These are phyloP conservation scores for Capreolus pygargus DNA, from an alignment of 2,113 vertebrate genomes.

Conservation along the genomic window DNA sequence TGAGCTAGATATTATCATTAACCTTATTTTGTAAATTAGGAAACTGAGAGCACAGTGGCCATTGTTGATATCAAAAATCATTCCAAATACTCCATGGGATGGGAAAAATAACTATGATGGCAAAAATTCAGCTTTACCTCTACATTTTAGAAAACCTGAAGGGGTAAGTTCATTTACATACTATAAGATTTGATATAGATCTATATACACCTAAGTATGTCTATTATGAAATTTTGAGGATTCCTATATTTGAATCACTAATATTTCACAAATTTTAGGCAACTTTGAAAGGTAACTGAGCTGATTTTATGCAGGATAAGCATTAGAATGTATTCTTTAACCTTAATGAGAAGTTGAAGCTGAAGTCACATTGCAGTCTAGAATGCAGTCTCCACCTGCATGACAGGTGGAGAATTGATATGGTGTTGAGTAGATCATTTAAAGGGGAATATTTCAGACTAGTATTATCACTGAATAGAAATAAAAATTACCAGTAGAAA, in stretches of 20 bases:
- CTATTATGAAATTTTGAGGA: neutral
- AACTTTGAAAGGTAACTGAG: slow-evolving; percentile 6
- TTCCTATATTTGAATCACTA: neutral
- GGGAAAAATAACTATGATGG: neutral
- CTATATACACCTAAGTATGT: neutral
- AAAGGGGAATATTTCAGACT: slow-evolving; percentile 28
- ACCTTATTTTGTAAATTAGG: neutral
- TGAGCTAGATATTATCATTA: neutral
- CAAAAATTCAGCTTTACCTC: neutral
- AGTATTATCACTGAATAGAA: neutral
- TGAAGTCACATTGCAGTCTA: neutral
- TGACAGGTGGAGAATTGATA: neutral
- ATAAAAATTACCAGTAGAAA: neutral
- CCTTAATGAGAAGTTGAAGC: neutral
- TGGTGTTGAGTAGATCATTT: slow-evolving; percentile 40
- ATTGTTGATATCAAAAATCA: neutral
- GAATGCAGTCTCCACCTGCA: neutral
- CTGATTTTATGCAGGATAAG: neutral
- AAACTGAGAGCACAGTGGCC: neutral
- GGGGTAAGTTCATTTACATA: neutral
- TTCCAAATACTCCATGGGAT: neutral
- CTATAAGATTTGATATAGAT: neutral
- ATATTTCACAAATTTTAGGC: neutral
- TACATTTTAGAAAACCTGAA: slow-evolving; percentile 24
- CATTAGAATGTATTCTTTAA: slow-evolving; percentile 14